These are phyloP conservation scores for Palaemon carinicauda DNA, from an alignment of 1,140 invertebrate species.

Conservation along the genomic window DNA sequence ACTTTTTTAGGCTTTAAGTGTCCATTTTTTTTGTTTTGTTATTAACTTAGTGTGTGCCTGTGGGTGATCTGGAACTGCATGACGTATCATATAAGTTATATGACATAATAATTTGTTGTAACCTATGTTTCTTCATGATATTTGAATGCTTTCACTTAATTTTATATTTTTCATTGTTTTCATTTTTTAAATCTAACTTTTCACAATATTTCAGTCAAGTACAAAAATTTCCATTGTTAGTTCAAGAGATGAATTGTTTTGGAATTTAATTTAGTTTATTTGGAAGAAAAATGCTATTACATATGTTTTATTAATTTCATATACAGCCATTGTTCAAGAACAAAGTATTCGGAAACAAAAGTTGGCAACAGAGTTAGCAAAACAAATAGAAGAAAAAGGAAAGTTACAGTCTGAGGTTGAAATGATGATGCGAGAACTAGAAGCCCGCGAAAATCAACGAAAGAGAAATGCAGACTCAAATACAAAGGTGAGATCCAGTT, in stretches of 20 bases:
- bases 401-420: conserved; percentile 32
- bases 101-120: neutral
- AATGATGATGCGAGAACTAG: conserved; percentile 39
- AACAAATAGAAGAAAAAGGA: conserved; percentile 35
- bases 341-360: conserved; percentile 26
- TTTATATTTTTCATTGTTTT: no score
- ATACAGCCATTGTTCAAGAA: conserved; percentile 20
- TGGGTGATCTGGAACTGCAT: conserved; percentile 37
- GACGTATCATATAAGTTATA: neutral
- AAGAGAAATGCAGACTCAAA: conserved; percentile 34
- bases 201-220: no score
- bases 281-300: no score
- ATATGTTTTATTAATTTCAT: no score
- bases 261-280: no score
- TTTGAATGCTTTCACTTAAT: no score
- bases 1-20: no score
- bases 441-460: conserved; percentile 26
- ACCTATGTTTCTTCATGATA: neutral
- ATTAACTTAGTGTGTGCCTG: conserved; percentile 32
- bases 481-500: conserved; percentile 20
- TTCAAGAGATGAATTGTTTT: no score
- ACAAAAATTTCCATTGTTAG: no score
- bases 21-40: neutral
- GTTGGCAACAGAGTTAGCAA: conserved; percentile 24
- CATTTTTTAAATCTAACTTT: no score